Base-by-base conservation (phyloP, 2,888 invertebrate species). In the Catotricha subobsoleta region DNA sequence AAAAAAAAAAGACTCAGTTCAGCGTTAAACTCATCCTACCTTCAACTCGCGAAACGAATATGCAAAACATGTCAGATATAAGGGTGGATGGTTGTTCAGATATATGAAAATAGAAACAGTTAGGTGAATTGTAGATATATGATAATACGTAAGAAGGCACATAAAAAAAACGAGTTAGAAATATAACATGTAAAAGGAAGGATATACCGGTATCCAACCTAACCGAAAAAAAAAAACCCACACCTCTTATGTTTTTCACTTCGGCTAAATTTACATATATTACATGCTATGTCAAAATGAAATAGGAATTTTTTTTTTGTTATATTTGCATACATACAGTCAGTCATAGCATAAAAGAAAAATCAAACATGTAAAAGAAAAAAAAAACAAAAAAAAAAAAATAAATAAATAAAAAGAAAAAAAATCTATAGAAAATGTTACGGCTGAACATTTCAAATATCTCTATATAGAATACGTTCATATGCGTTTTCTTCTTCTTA, bases 1-100 rank as follows among this genome's bases (percentile, higher is more conserved):
- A 16, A 16, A 33, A 33, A 16, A 18, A 33, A 33, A 18, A 15
- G 20, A 35, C 19, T 20, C 10, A 16, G 20, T 12, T 35, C 20
- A 35, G 35, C 35, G 10, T 6, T 20, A 35, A 35, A 35, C 35
- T 35, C 35, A 35, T 35, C 35, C 35, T 35, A n/a, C n/a, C n/a
- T n/a, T 35, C 33, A 18, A 10, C 33, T 6, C 33, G 8, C 18
- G 9, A 9, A 15, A 6, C 16, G 16, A 5, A 16, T 33, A 33
- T 33, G 33, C 33, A 33, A 33, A 33, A 33, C 33, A 33, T 33
- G 33, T 15, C 15, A 16, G 33, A n/a, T 33, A 33, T 33, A 33
- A 33, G 33, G 33, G 33, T 6, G 6, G 25, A 10, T n/a, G n/a
- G n/a, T n/a, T n/a, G n/a, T n/a, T n/a, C n/a, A n/a, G n/a, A n/a